Evolutionary conservation across 1,140 invertebrate genomes (phyloP), one percentile per base, ranked within the genome.

Genomic region (Catajapyx aquilonaris): DNA sequence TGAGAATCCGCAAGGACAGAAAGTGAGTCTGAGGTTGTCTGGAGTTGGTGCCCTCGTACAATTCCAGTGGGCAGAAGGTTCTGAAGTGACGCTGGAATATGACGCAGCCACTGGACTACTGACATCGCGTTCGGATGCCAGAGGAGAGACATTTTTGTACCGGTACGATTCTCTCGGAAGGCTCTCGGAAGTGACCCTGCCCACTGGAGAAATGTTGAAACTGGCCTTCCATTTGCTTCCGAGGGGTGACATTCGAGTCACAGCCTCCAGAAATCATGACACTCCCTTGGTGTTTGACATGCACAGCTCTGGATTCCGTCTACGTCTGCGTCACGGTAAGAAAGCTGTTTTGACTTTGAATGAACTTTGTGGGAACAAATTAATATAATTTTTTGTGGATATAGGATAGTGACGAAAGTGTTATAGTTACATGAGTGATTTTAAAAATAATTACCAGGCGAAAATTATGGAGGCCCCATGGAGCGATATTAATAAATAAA

Each of bases 1-100:
- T 48, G 81, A 93, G 61, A 88, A 87, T 49, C 84, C 81, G 9
- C 81, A 87, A 55, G 84, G 88, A 51, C 81, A 85, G 50, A 88
- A 90, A 59, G 81, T 80, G 5, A 78, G 81, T 45, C 57, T 90
- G 19, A 81, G 84, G 54, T 85, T 88, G 48, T 83, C 79, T 35
- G 81, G 77, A 31, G 74, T 86, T 42, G 81, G 81, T 10, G 81
- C 81, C 45, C 64, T 87, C 41, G 79, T 77, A 16, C 81, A 76
- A 54, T 65, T 86, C 42, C 43, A 45, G 34, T 43, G 41, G 21
- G 71, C 74, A 9, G 46, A 46, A 31, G 79, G 81, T 50, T 70
- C 76, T 9, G 79, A 83, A 56, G 79, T 83, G 35, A 76, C 77
- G 46, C 59, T 87, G 41, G 80, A 84, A 52, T 88, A 87, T 48